Evolutionary conservation across 1,140 invertebrate genomes (phyloP).

Genomic region (Philopotamus ludificatus): DNA sequence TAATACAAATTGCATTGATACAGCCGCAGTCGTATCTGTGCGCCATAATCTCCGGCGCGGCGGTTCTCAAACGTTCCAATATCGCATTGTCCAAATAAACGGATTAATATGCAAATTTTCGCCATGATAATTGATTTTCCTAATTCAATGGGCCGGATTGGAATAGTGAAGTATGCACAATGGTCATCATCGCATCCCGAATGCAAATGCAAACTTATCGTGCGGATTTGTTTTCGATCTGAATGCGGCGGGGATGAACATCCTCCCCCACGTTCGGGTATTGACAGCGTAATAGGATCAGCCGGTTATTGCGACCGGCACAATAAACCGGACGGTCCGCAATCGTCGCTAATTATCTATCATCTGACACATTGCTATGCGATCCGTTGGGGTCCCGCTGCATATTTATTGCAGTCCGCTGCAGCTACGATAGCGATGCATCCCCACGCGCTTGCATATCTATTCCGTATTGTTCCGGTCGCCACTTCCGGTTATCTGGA

Average conservation of each 20-base stretch:
- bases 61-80: constrained; percentile 2
- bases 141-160: too few relatives aligned
- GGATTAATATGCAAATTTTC: too few relatives aligned
- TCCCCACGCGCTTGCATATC: too few relatives aligned
- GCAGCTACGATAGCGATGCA: constrained; percentile 26
- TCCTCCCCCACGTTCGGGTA: constrained; percentile 8
- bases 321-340: constrained; percentile 35
- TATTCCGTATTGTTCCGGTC: too few relatives aligned
- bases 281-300: constrained; percentile 40
- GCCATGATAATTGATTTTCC: too few relatives aligned
- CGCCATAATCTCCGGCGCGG: background rate
- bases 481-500: too few relatives aligned
- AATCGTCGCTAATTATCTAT: constrained; percentile 42
- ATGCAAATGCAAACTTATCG: constrained; percentile 37
- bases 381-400: constrained; percentile 17
- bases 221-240: constrained; percentile 32
- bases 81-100: too few relatives aligned
- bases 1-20: constrained; percentile 42
- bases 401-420: constrained; percentile 14
- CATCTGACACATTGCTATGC: constrained; percentile 41
- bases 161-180: too few relatives aligned
- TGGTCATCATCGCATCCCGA: too few relatives aligned
- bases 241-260: background rate
- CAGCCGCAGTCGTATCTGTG: constrained; percentile 7
- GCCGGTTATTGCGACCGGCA: constrained; percentile 31